These are phyloP conservation scores for Platynereis dumerilii DNA, from an alignment of 2,888 invertebrate genomes.

Conservation along the genomic window DNA sequence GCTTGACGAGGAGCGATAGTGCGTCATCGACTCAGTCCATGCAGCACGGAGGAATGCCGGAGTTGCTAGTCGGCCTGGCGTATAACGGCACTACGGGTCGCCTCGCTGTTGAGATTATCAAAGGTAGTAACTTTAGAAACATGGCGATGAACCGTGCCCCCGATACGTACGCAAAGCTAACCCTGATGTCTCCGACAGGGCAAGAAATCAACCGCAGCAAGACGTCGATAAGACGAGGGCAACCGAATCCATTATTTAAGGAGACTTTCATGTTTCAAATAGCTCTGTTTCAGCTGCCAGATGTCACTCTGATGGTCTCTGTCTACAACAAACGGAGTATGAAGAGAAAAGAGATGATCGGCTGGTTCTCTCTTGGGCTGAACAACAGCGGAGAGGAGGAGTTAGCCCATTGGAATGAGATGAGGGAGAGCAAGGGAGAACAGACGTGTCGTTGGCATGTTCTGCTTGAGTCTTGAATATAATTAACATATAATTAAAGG, in stretches of 20 bases:
- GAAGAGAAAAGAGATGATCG: constrained; percentile 95
- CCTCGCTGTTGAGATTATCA: constrained; percentile 87
- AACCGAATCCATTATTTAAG: constrained; percentile 94
- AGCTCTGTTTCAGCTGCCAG: constrained; percentile 90
- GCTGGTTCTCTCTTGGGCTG: constrained; percentile 90
- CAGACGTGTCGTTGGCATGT: constrained; percentile 95
- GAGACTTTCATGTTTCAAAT: constrained; percentile 97
- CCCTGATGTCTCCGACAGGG: constrained; percentile 88
- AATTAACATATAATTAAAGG: too few relatives aligned
- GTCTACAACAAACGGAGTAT: constrained; percentile 91
- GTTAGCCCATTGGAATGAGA: constrained; percentile 90
- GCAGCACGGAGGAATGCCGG: constrained; percentile 83
- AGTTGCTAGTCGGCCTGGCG: constrained; percentile 85
- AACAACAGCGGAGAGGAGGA: constrained; percentile 93
- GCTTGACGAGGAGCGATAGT: constrained; percentile 88
- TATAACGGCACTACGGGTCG: constrained; percentile 94
- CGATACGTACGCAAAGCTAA: constrained; percentile 87
- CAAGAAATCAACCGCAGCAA: constrained; percentile 93
- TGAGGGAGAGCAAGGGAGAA: constrained; percentile 83
- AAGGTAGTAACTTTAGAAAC: constrained; percentile 72
- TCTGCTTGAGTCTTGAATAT: constrained; percentile 68
- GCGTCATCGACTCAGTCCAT: constrained; percentile 89
- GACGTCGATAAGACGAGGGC: constrained; percentile 88
- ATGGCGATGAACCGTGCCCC: constrained; percentile 64
- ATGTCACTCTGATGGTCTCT: constrained; percentile 92